These are phyloP conservation scores for Aphidoletes aphidimyza DNA, from an alignment of 2,888 invertebrate species.

Conservation along the genomic window DNA sequence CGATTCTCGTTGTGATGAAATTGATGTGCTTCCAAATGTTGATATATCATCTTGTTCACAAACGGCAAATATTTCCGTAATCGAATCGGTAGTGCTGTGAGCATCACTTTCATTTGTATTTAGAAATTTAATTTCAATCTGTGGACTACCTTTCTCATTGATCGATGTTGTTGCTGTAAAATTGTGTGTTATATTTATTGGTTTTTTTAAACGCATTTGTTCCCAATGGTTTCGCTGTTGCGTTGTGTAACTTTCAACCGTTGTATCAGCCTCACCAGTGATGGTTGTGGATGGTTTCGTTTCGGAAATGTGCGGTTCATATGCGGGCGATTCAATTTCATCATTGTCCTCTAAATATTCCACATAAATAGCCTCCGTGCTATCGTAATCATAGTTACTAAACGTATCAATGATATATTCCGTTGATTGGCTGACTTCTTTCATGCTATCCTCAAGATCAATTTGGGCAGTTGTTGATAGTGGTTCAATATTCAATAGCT, in stretches of 20 bases:
- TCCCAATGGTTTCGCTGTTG: neutral
- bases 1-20: neutral
- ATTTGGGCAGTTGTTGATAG: neutral
- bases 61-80: neutral
- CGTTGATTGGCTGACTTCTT: neutral
- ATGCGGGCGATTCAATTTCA: conserved; percentile 42
- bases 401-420: conserved; percentile 15
- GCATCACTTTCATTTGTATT: neutral
- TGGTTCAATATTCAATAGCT: neutral
- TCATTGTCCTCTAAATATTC: conserved; percentile 47
- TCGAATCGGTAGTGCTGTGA: neutral
- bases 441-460: neutral
- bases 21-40: neutral
- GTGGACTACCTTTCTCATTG: neutral
- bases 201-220: neutral
- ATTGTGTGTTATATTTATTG: neutral
- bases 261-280: neutral
- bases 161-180: neutral
- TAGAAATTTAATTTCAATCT: neutral
- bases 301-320: conserved; percentile 35
- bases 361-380: neutral
- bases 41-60: neutral
- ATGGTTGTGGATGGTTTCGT: neutral
- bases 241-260: neutral
- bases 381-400: neutral